Base-by-base conservation (phyloP, 2,113 vertebrate genomes). In the Poeciliopsis turrubarensis region DNA sequence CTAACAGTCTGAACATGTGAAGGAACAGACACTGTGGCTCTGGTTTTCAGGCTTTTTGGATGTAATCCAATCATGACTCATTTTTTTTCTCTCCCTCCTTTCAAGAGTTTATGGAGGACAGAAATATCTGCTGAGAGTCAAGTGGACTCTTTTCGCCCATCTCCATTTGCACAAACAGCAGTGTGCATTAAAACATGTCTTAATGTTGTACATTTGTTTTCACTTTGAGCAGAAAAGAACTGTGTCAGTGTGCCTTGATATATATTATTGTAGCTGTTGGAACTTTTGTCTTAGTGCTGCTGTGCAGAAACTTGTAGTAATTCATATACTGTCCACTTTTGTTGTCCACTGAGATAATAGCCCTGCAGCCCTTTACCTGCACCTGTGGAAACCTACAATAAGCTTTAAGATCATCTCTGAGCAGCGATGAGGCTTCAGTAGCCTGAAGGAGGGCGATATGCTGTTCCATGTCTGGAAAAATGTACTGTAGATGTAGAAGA, bases 361-460 rank as follows among this genome's bases (percentile, higher is more conserved):
- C 17, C 66, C 68, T 76, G 19, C 60, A 79, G 80, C 64, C 80
- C 73, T 54, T n/a, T 64, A 61, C 64, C 78, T 84, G 79, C 80
- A 75, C 71, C 82, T 78, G 54, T 75, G 83, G 78, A 87, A 77
- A 89, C 77, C 81, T 65, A 54, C 82, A 67, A 81, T 83, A 89
- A 92, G 91, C 91, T 93, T 93, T 92, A 91, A 91, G 87, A 87
- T 78, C 87, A 87, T 83, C 79, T 83, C 66, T 47, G 75, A 77
- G 64, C 78, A 72, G 74, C 1, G 30, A 61, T 64, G 73, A 29
- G 83, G 71, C 34, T 61, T 70, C 73, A 71, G 64, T 61, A 60
- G 74, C 80, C 54, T 68, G 54, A 70, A 32, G 60, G 44, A 77
- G 30, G 73, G 60, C 3, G 25, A 25, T 63, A 76, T 77, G 72